Conservation (phyloP, 2,797 vertebrate species). For the Potorous gilbertii region DNA sequence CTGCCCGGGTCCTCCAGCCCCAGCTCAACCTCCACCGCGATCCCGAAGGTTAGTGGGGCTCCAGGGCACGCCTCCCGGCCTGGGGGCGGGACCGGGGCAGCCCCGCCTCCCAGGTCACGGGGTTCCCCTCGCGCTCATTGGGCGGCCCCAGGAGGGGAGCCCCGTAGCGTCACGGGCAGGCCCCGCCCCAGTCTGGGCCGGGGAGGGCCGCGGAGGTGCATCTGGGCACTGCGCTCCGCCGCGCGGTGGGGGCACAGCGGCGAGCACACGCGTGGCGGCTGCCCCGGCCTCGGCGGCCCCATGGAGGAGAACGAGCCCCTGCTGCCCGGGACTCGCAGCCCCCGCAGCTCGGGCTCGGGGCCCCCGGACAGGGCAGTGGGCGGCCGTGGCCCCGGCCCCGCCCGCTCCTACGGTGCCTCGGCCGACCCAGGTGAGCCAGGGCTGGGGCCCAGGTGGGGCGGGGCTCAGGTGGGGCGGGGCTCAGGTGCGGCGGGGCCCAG, state of each 20-base stretch:
- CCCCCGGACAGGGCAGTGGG: neutral
- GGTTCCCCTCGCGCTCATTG: neutral
- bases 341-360: slow-evolving; percentile 43
- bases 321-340: slow-evolving; percentile 36
- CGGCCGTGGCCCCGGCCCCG: neutral
- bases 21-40: fast-evolving
- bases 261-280: neutral
- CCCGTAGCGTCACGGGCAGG: neutral
- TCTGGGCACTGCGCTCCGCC: neutral
- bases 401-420: neutral
- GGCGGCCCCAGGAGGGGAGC: neutral
- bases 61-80: neutral
- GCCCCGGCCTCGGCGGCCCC: fast-evolving
- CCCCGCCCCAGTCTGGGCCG: neutral
- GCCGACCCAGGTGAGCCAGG: neutral
- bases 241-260: fast-evolving
- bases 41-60: neutral
- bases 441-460: neutral
- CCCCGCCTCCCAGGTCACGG: neutral
- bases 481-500: neutral
- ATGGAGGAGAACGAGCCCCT: slow-evolving; percentile 77
- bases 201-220: too few relatives aligned
- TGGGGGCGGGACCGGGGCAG: neutral
- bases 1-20: too few relatives aligned
- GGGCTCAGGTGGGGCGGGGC: slow-evolving; percentile 26